These are phyloP conservation scores for Sympetrum striolatum DNA, from an alignment of 2,888 invertebrate species.

Conservation along the genomic window DNA sequence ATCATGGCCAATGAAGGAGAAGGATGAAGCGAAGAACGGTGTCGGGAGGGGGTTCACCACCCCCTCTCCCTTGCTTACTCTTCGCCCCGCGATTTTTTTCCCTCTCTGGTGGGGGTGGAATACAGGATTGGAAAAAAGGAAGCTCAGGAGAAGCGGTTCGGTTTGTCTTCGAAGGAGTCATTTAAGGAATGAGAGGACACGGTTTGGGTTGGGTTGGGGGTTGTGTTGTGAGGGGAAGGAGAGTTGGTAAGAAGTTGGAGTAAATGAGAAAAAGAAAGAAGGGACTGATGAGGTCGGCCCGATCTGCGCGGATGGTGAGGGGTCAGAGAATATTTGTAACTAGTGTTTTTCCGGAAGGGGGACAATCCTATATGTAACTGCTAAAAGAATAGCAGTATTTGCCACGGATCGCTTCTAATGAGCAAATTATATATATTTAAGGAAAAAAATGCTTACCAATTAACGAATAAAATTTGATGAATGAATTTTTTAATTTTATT, in stretches of 20 bases:
- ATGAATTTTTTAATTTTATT: no score
- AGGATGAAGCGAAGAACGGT: not conserved
- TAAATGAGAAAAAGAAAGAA: not conserved
- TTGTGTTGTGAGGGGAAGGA: not conserved
- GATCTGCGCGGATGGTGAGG: not conserved
- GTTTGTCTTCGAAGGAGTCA: constrained; percentile 32
- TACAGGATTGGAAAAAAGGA: not conserved
- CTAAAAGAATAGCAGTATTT: no score
- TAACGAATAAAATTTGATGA: no score
- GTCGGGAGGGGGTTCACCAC: not conserved
- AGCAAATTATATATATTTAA: no score
- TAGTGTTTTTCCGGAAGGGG: not conserved
- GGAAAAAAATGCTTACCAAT: no score
- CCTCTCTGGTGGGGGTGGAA: not conserved
- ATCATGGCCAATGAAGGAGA: constrained; percentile 44
- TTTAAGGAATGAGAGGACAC: constrained; percentile 36
- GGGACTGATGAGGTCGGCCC: not conserved
- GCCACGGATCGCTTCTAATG: no score
- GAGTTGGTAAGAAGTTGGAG: not conserved
- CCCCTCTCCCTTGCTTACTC: not conserved
- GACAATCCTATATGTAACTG: not conserved
- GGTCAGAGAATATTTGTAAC: not conserved
- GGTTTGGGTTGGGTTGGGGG: constrained; percentile 38
- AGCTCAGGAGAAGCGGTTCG: not conserved
- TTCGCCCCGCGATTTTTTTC: not conserved